These are phyloP conservation scores for Camptogramma bilineatum DNA, from an alignment of 2,888 invertebrate genomes.

Conservation along the genomic window DNA sequence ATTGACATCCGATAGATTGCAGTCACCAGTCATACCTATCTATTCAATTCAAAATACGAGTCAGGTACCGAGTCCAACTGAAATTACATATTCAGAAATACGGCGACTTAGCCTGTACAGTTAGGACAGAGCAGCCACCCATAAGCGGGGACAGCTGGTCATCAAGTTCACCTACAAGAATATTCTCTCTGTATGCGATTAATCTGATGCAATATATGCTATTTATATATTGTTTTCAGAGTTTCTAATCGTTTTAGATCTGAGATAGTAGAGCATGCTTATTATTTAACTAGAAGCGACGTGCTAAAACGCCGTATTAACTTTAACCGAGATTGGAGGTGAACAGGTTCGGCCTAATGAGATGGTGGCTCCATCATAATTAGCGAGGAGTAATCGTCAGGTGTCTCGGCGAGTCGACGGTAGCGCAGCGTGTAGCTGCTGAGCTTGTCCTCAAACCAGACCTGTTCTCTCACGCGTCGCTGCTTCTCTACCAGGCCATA, in stretches of 20 bases:
- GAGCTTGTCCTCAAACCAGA: slow-evolving; percentile 49
- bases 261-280: slow-evolving; percentile 22
- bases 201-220: slow-evolving; percentile 14
- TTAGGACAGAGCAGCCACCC: slow-evolving; percentile 33
- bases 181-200: slow-evolving; percentile 27
- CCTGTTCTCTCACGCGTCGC: slow-evolving; percentile 59
- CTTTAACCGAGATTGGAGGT: slow-evolving; percentile 40
- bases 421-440: slow-evolving; percentile 37
- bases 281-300: slow-evolving; percentile 28
- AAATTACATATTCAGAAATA: slow-evolving; percentile 37
- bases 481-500: slow-evolving; percentile 44
- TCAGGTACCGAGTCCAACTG: slow-evolving; percentile 31
- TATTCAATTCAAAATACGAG: slow-evolving; percentile 40
- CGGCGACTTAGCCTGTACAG: slow-evolving; percentile 36
- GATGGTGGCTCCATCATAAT: slow-evolving; percentile 55
- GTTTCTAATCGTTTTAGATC: slow-evolving; percentile 16
- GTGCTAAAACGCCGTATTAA: slow-evolving; percentile 39
- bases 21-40: slow-evolving; percentile 37
- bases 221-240: slow-evolving; percentile 11
- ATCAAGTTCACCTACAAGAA: slow-evolving; percentile 32
- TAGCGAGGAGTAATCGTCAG: slow-evolving; percentile 56
- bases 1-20: slow-evolving; percentile 46
- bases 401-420: slow-evolving; percentile 52
- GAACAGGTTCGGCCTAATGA: slow-evolving; percentile 55
- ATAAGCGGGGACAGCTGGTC: slow-evolving; percentile 30